These are phyloP conservation scores for Patagioenas fasciata DNA, from an alignment of 2,113 vertebrate species.

Conservation along the genomic window DNA sequence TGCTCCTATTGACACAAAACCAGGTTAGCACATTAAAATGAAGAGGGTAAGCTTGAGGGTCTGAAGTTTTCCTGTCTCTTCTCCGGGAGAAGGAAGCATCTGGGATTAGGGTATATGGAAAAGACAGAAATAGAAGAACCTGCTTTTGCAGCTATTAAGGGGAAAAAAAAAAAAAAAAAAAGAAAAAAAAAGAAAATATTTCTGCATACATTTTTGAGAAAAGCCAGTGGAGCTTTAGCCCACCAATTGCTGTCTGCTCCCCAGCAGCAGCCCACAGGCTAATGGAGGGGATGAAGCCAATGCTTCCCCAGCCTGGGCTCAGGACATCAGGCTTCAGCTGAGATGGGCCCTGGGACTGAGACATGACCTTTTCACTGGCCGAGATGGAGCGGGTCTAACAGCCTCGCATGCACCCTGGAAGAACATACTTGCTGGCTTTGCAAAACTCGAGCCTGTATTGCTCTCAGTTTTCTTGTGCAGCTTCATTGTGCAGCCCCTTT, in stretches of 20 bases:
- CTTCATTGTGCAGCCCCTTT: background rate
- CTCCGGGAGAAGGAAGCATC: background rate
- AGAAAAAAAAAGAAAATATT: background rate
- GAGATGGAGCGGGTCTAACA: background rate
- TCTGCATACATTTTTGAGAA: background rate
- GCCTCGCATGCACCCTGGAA: background rate
- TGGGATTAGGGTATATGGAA: background rate
- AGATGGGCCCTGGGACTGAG: background rate
- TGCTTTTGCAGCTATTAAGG: background rate
- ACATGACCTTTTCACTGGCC: background rate
- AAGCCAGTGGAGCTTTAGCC: background rate
- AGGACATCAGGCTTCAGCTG: background rate
- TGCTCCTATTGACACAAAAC: background rate
- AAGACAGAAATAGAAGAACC: background rate
- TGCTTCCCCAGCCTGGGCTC: background rate
- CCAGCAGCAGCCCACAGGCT: background rate
- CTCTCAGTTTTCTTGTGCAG: background rate
- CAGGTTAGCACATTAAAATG: background rate
- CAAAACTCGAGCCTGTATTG: background rate
- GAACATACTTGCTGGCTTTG: background rate
- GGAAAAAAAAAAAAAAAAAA: background rate
- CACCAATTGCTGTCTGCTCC: background rate
- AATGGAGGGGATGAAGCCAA: background rate
- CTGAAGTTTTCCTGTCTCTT: background rate
- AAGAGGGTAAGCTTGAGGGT: background rate